A percentile compares a stretch with the other conserved stretches of the same genome.
These are phyloP conservation scores for Sclerurus mexicanus DNA, from an alignment of 2,113 vertebrate genomes.

Conservation along the genomic window DNA sequence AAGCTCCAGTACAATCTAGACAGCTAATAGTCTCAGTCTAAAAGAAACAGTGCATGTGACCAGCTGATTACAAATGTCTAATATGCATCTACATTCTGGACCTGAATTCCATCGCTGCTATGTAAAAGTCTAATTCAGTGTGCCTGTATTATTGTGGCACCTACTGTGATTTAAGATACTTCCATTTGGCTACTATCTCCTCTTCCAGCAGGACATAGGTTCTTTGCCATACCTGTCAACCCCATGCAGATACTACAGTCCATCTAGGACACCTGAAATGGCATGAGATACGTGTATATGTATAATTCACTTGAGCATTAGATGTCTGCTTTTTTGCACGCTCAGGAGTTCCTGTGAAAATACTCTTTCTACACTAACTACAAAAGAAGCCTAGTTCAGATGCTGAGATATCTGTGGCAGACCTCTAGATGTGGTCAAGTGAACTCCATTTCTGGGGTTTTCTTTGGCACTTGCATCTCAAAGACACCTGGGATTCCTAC, in stretches of 20 bases:
- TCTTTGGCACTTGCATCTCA: not conserved
- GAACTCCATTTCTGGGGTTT: not conserved
- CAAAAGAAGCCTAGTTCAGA: not conserved
- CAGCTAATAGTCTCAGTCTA: not conserved
- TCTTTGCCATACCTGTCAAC: not conserved
- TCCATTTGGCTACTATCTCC: not conserved
- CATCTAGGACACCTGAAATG: not conserved
- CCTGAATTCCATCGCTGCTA: not conserved
- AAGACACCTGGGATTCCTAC: not conserved
- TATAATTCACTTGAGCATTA: not conserved
- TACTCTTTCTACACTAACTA: not conserved
- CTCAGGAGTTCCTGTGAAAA: not conserved
- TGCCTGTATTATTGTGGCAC: not conserved
- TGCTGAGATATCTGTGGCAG: not conserved
- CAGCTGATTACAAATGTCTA: not conserved
- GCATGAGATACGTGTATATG: not conserved
- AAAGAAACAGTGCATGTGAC: not conserved
- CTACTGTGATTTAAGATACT: not conserved
- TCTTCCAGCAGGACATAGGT: not conserved
- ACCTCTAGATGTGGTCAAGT: not conserved
- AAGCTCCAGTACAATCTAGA: not conserved
- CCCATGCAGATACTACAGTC: not conserved
- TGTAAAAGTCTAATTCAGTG: not conserved
- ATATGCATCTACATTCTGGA: not conserved
- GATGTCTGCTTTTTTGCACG: not conserved